Evolutionary conservation across 1,140 invertebrate species (phyloP), one percentile per base, ranked within the genome.

Genomic region (Temnothorax curvispinosus): DNA sequence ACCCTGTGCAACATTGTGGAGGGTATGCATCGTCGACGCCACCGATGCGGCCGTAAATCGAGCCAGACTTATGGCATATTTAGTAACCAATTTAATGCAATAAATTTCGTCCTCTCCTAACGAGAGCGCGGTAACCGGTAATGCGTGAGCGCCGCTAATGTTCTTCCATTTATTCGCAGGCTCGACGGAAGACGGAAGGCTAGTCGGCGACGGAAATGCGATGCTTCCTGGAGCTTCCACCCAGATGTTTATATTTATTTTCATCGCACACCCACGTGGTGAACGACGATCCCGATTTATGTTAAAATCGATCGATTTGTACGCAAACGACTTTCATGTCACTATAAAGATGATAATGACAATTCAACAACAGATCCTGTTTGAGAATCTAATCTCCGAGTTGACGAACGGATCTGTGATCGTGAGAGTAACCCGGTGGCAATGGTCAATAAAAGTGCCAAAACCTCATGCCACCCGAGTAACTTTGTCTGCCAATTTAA

Each of bases 51-150:
- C 80, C 77, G 64, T 92, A 90, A 90, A 91, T 91, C 58, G 76
- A 41, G 44, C 2, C 56, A 87, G 90, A 91, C 71, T 91, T 90
- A 90, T 86, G 60, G 78, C 72, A 50, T 89, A 90, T 90, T 91
- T 91, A 91, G 75, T 89, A 89, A 91, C 89, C 90, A 87, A 90
- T 88, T 91, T 90, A 65, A 88, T 65, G 85, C 71, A 85, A 92
- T 90, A 92, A 92, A 92, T 92, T 89, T 91, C 50, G 81, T 44
- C 41, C 81, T 64, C 52, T 50, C 13, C 65, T 35, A 27, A 64
- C 18, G 58, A 67, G 58, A 62, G 47, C 60, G 47, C 60, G 50
- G 65, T 88, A 89, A 75, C 58, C 80, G 32, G 75, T 76, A 90
- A 89, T 87, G 77, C 74, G 32, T 77, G 32, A 87, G 32, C 13